phyloP scores from a whole-genome alignment of 1,140 invertebrate genomes.

The Aphis gossypii region DNA sequence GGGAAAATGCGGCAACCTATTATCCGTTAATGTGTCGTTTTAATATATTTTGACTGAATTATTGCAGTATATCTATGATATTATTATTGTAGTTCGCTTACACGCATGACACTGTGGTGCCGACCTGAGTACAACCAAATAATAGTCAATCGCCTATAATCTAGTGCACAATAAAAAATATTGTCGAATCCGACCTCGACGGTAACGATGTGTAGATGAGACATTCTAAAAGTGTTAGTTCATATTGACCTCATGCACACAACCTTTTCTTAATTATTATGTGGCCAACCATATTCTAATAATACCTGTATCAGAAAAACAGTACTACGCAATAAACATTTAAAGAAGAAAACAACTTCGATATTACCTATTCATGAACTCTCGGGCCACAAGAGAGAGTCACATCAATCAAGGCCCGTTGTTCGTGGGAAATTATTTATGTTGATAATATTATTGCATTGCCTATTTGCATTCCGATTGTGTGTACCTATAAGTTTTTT shows the following conservation, averaged over 20 bases:
- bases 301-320: slow-evolving; percentile 15
- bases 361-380: background rate
- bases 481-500: background rate
- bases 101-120: background rate
- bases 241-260: background rate
- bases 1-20: background rate
- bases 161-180: background rate
- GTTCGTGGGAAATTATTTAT: slow-evolving; percentile 35
- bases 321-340: slow-evolving; percentile 2
- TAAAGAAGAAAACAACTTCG: background rate
- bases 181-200: background rate
- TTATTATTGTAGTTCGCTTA: background rate
- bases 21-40: background rate
- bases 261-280: slow-evolving; percentile 23
- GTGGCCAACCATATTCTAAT: background rate
- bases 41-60: background rate
- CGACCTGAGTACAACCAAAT: background rate
- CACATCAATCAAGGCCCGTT: slow-evolving; percentile 33
- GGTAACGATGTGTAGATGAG: background rate
- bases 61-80: background rate
- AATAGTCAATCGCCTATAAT: background rate
- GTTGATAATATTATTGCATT: background rate
- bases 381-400: background rate
- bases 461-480: background rate
- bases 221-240: background rate